Conservation (phyloP, 2,797 vertebrate genomes). For the Schizothorax lantsangensis region DNA sequence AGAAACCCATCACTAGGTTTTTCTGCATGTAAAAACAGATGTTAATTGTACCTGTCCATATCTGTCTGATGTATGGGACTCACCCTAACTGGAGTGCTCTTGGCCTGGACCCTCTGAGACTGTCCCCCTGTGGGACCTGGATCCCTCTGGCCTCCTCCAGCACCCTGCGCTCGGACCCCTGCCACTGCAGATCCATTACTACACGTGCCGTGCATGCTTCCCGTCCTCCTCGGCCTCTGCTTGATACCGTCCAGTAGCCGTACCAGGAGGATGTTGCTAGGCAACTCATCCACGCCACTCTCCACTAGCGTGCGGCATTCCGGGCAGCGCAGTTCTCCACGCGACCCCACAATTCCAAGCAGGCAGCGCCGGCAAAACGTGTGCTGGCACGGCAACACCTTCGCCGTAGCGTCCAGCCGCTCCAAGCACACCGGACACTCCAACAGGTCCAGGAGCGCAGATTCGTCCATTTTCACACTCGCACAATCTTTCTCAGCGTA, state of each 20-base stretch:
- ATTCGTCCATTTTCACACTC: conserved; percentile 91
- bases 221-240: conserved; percentile 89
- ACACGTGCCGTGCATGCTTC: conserved; percentile 65
- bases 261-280: conserved; percentile 97
- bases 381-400: conserved; percentile 97
- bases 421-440: conserved; percentile 98
- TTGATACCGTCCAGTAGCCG: conserved; percentile 97
- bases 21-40: not conserved
- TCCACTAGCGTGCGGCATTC: conserved; percentile 97
- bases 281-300: conserved; percentile 92
- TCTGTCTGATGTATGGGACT: conserved; percentile 50
- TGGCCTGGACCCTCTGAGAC: conserved; percentile 88
- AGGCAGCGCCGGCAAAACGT: conserved; percentile 97
- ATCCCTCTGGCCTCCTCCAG: conserved; percentile 78
- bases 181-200: conserved; percentile 63
- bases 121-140: conserved; percentile 80
- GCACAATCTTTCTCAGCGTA: conserved; percentile 47
- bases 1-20: not conserved
- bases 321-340: conserved; percentile 93
- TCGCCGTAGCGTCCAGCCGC: conserved; percentile 94
- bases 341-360: conserved; percentile 92
- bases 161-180: conserved; percentile 73
- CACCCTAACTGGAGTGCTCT: conserved; percentile 93
- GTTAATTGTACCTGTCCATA: not conserved
- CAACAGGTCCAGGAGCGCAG: conserved; percentile 93